Base-by-base conservation (phyloP, 1,140 invertebrate species). In the Teleogryllus occipitalis region DNA sequence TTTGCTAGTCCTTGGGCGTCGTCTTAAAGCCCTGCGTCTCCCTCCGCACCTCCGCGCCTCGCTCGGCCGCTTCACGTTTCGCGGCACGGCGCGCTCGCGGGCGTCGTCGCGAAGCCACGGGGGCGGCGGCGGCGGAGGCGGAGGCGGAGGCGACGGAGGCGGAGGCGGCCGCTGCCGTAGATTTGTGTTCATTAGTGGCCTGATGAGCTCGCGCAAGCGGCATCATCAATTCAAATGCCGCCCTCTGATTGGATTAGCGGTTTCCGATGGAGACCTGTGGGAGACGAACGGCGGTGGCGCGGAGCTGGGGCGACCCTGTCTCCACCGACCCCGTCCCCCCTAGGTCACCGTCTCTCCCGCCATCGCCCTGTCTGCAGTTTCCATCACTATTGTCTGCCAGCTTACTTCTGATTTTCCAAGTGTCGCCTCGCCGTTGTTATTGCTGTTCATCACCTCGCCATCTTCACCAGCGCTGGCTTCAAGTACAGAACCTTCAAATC, bases 121-220 rank as follows among this genome's bases (percentile, higher is more conserved):
- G 27, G 10, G 10, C 7, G 54, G 54, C 54, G 54, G 54, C 54
- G 18, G 18, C 54, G 54, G 18, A 14, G 54, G 54, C 18, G 10
- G 18, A 1, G 10, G 10, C 7, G 54, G 54, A 1, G 54, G 54
- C 54, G 18, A 7, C 54, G 54, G 18, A 14, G 54, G 54, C 54
- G 54, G 54, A 14, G 54, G 54, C 54, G 54, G 54, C 18, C 54
- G 54, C 54, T 18, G 54, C 54, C 54, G 54, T 65, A 65, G 54
- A 65, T 65, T 65, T 65, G 54, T 65, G 54, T 65, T 65, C 54
- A 65, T 65, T 65, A 65, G 54, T 65, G 54, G 54, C 54, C 54
- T 65, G 54, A 65, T 65, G 54, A 65, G 54, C 54, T 65, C 54
- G 54, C 54, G 54, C 54, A 65, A 65, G 54, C 54, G 18, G 54